Evolutionary conservation across 2,113 vertebrate species (phyloP).

Genomic region (Elanus axillaris): DNA sequence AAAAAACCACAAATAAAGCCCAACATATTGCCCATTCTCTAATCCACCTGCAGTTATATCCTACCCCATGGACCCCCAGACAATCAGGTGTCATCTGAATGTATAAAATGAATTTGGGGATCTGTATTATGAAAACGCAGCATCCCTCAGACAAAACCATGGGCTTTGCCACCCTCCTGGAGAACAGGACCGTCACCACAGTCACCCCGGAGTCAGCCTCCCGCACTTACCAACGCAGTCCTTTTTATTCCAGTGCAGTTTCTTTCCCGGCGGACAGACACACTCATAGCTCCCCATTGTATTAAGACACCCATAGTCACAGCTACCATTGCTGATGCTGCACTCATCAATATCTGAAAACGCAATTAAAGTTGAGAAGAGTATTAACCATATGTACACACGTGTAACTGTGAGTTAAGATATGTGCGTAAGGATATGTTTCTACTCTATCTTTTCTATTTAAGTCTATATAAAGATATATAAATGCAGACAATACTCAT

Average conservation of each 20-base stretch:
- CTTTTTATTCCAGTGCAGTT: conserved; percentile 94
- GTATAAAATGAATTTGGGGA: neutral
- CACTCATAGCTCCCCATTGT: conserved; percentile 89
- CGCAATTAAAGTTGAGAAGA: neutral
- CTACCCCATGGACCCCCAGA: neutral
- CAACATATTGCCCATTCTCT: neutral
- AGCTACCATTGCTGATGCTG: conserved; percentile 88
- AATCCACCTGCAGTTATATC: neutral
- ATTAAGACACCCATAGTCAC: conserved; percentile 85
- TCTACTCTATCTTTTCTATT: neutral
- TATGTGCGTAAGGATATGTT: neutral
- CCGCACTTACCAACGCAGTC: conserved; percentile 87
- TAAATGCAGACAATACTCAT: neutral
- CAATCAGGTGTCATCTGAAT: neutral
- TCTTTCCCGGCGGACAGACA: conserved; percentile 83
- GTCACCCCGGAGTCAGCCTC: neutral
- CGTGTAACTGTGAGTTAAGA: neutral
- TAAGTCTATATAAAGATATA: neutral
- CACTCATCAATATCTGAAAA: conserved; percentile 89
- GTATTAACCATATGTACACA: neutral
- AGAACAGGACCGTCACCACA: neutral
- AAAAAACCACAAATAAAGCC: neutral
- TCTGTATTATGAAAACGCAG: neutral
- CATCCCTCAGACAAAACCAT: neutral
- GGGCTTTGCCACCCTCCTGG: neutral